These are phyloP conservation scores for Diarsia dahlii DNA, from an alignment of 2,888 invertebrate genomes.

Conservation along the genomic window DNA sequence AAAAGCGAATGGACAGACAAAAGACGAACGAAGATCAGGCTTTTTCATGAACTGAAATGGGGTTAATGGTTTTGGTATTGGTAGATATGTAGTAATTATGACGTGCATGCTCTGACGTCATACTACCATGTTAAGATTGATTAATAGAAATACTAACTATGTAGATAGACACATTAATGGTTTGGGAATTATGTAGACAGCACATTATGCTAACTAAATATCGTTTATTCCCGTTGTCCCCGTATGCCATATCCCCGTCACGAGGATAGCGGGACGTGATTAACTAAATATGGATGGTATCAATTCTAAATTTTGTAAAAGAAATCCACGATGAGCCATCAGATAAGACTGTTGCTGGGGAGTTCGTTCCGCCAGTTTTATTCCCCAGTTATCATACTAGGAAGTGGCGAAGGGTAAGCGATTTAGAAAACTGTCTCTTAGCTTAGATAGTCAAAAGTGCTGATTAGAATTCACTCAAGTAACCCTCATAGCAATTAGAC, in stretches of 20 bases:
- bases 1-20: constrained; percentile 59
- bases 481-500: too few relatives aligned
- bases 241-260: too few relatives aligned
- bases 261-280: too few relatives aligned
- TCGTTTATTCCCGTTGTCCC: too few relatives aligned
- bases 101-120: background rate
- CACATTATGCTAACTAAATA: background rate
- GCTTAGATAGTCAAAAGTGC: too few relatives aligned
- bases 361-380: too few relatives aligned
- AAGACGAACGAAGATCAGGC: constrained; percentile 44
- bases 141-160: background rate
- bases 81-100: background rate
- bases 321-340: too few relatives aligned
- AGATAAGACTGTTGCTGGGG: too few relatives aligned
- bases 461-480: too few relatives aligned
- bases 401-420: too few relatives aligned
- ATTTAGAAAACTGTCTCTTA: too few relatives aligned
- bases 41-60: constrained; percentile 23
- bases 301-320: background rate
- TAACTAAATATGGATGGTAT: background rate
- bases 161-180: background rate
- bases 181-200: background rate
- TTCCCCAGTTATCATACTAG: too few relatives aligned
- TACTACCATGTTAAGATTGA: background rate
- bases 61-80: constrained; percentile 40